Evolutionary conservation across 2,888 invertebrate species (phyloP), one percentile per base, ranked within the genome.

Genomic region (Ernsta delagoae): DNA sequence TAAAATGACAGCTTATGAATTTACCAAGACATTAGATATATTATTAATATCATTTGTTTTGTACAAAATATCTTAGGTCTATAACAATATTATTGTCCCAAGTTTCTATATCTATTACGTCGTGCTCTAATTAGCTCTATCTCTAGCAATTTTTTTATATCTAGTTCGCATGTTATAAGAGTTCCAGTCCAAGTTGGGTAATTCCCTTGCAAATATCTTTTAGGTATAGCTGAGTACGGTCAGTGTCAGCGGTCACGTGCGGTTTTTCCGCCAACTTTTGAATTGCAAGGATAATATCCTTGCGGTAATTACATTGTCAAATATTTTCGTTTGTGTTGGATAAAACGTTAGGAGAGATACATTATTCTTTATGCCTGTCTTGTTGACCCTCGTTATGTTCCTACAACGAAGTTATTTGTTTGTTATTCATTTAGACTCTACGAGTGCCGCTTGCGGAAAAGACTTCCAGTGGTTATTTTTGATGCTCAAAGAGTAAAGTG

Each of bases 341-440:
- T 76, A 77, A 61, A 68, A 62, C 61, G 56, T 60, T 82, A 83
- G 86, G 86, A n/a, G 11, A 50, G 6, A 50, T 59, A 63, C 41
- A 69, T 86, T 83, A 87, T 87, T 85, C 83, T 83, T 83, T 82
- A 86, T 80, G 85, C 76, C 77, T 85, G 85, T 84, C 84, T 81
- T 79, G 80, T 74, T 79, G 79, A 82, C 84, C 82, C 80, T 71
- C 70, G 80, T 79, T 67, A 60, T 59, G 53, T 56, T 24, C 16
- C 61, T 24, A 54, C 59, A 66, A 67, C 61, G 56, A 67, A 54
- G 36, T 66, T 60, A 66, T 61, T 56, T 61, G 67, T 67, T 67
- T 67, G 45, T 67, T 67, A 53, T 62, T 67, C 61, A 41, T 67
- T 67, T 54, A 45, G 24, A 54, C 66, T 45, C 34, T 16, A 61